Evolutionary conservation across 2,888 invertebrate genomes (phyloP).

Genomic region (Eretmocerus hayati): DNA sequence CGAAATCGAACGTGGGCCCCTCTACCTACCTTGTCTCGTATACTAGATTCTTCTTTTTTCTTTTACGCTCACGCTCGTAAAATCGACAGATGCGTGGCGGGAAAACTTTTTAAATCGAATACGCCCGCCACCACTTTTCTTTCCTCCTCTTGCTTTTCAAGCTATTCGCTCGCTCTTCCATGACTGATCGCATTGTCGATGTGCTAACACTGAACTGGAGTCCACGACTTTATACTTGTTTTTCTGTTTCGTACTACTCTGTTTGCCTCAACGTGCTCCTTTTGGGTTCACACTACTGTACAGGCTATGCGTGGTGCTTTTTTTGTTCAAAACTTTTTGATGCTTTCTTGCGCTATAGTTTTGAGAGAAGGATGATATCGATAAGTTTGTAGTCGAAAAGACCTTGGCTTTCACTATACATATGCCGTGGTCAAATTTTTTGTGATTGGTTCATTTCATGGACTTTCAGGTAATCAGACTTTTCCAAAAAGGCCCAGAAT

Average conservation of each 20-base stretch:
- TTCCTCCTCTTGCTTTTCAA: background rate
- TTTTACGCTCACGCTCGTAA: too few relatives aligned
- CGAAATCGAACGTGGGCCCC: too few relatives aligned
- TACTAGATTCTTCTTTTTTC: too few relatives aligned
- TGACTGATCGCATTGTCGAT: background rate
- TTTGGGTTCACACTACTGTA: background rate
- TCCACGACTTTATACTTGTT: background rate
- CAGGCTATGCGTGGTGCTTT: too few relatives aligned
- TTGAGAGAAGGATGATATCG: background rate
- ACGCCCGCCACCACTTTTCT: constrained; percentile 1
- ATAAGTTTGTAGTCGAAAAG: background rate
- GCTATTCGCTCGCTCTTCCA: background rate
- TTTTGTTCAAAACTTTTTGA: too few relatives aligned
- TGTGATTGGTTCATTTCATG: too few relatives aligned
- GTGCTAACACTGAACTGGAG: background rate
- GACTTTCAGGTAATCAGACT: too few relatives aligned
- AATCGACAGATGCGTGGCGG: constrained; percentile 1
- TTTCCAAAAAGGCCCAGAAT: too few relatives aligned
- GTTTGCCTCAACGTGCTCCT: background rate
- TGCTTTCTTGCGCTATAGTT: background rate
- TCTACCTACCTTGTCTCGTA: too few relatives aligned
- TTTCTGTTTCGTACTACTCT: background rate
- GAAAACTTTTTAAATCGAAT: constrained; percentile 14
- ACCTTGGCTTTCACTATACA: too few relatives aligned
- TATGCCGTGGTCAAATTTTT: too few relatives aligned